Conservation (phyloP, 2,888 invertebrate genomes). For the Phorcus lineatus region DNA sequence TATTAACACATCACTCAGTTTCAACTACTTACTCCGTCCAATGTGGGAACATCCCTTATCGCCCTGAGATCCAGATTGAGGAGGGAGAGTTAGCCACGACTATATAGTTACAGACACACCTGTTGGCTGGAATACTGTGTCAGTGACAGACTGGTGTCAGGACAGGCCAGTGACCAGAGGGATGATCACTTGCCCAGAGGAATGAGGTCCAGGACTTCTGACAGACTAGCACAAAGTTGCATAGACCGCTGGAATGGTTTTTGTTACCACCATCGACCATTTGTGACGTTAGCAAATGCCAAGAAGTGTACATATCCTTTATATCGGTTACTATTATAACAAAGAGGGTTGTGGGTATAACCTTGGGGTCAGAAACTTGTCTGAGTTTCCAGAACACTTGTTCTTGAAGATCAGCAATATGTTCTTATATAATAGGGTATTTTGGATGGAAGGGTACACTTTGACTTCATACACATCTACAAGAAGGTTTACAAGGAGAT, state of each 20-base stretch:
- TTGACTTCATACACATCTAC: too few relatives aligned
- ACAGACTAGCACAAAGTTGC: too few relatives aligned
- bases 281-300: constrained; percentile 10
- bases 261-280: background rate
- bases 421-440: too few relatives aligned
- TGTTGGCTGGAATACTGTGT: background rate
- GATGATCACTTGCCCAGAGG: background rate
- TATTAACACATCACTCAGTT: too few relatives aligned
- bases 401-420: too few relatives aligned
- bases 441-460: too few relatives aligned
- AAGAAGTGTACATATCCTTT: background rate
- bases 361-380: background rate
- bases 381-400: background rate
- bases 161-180: background rate
- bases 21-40: background rate
- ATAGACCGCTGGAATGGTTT: background rate
- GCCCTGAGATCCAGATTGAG: background rate
- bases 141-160: background rate
- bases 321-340: constrained; percentile 5
- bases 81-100: background rate
- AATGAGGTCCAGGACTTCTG: background rate
- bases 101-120: background rate
- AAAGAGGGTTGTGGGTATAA: background rate
- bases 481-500: too few relatives aligned
- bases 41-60: background rate